A percentile compares a stretch with the other conserved stretches of the same genome.
phyloP scores from a whole-genome alignment of 1,140 invertebrate genomes.

The Leptinotarsa defecta region DNA sequence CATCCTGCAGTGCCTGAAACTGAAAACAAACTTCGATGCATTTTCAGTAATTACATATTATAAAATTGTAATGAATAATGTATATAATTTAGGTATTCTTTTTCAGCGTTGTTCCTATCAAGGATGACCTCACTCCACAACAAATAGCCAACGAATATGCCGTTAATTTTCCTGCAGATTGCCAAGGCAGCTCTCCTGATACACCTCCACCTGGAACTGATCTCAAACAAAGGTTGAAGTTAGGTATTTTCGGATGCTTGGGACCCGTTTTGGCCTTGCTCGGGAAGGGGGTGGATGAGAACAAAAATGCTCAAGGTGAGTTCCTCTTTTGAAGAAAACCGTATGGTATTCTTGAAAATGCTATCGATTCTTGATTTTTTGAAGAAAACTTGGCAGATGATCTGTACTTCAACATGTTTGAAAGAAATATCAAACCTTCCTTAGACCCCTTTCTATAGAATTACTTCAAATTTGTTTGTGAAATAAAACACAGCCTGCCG shows the following conservation, averaged over 20 bases:
- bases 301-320: constrained; percentile 62
- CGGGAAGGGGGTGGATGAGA: constrained; percentile 75
- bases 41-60: too few relatives aligned
- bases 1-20: too few relatives aligned
- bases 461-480: neutral
- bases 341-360: neutral
- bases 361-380: too few relatives aligned
- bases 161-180: constrained; percentile 41
- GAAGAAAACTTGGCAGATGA: too few relatives aligned
- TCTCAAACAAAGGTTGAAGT: constrained; percentile 72
- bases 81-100: neutral
- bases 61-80: too few relatives aligned
- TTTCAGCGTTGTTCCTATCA: constrained; percentile 21
- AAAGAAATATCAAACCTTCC: too few relatives aligned
- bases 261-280: constrained; percentile 84
- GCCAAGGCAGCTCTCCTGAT: constrained; percentile 55
- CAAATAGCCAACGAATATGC: constrained; percentile 38
- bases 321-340: neutral
- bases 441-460: too few relatives aligned
- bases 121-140: constrained; percentile 11
- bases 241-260: constrained; percentile 84
- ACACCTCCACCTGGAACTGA: constrained; percentile 56
- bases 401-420: too few relatives aligned
- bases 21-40: too few relatives aligned
- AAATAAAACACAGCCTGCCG: neutral